These are phyloP conservation scores for Crenuchus spilurus DNA, from an alignment of 2,797 vertebrate species.

Conservation along the genomic window DNA sequence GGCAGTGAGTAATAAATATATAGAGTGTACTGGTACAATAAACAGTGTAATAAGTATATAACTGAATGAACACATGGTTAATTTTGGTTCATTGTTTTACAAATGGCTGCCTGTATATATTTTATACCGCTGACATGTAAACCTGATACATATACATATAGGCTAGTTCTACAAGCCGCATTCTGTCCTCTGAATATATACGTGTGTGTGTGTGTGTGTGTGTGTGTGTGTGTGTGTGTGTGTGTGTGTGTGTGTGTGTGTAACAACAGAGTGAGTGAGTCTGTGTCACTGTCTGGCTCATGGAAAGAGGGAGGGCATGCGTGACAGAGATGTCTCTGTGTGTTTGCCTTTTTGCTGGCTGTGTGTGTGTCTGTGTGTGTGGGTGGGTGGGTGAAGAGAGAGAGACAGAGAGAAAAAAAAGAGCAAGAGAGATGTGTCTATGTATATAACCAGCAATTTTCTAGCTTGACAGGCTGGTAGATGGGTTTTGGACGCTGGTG, in stretches of 20 bases:
- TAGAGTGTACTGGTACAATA: too few relatives aligned
- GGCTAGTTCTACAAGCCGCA: too few relatives aligned
- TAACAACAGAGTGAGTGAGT: slow-evolving; percentile 7
- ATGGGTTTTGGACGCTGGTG: slow-evolving; percentile 28
- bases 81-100: too few relatives aligned
- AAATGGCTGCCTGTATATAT: too few relatives aligned
- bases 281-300: slow-evolving; percentile 22
- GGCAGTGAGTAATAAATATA: too few relatives aligned
- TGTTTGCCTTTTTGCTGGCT: neutral
- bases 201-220: slow-evolving; percentile 20
- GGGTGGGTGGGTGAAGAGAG: neutral
- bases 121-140: too few relatives aligned
- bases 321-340: slow-evolving; percentile 35
- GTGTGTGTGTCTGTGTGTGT: slow-evolving; percentile 20
- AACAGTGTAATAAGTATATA: too few relatives aligned
- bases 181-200: too few relatives aligned
- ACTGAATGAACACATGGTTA: too few relatives aligned
- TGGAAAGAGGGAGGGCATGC: slow-evolving; percentile 21
- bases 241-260: slow-evolving; percentile 4
- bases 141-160: too few relatives aligned
- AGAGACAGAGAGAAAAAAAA: neutral
- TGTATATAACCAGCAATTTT: slow-evolving; percentile 35
- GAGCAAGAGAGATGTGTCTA: slow-evolving; percentile 20
- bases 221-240: slow-evolving; percentile 7
- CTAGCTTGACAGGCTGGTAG: slow-evolving; percentile 38